These are phyloP conservation scores for Epizoanthus ramosus DNA, from an alignment of 92 coral and sea anemone genomes.

Conservation along the genomic window DNA sequence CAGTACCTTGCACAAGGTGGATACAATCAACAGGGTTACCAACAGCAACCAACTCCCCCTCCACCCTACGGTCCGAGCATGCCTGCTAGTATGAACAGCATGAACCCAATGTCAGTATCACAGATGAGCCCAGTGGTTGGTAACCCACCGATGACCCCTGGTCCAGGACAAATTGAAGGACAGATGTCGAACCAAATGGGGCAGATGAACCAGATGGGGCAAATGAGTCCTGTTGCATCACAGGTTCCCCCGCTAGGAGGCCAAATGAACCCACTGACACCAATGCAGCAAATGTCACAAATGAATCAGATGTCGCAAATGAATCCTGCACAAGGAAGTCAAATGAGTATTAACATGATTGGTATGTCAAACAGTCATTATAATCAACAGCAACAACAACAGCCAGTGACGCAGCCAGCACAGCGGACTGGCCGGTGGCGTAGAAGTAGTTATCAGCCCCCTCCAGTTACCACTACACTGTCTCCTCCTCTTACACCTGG, in stretches of 20 bases:
- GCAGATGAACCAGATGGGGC: conserved; percentile 56
- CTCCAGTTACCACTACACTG: conserved; percentile 72
- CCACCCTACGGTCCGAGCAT: conserved; percentile 83
- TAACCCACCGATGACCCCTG: conserved; percentile 55
- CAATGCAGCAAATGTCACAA: conserved; percentile 66
- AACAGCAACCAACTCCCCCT: conserved; percentile 80
- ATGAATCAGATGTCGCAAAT: conserved; percentile 47
- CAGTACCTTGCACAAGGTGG: conserved; percentile 56
- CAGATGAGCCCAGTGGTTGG: conserved; percentile 56
- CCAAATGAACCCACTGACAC: conserved; percentile 53
- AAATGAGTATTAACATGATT: conserved; percentile 26
- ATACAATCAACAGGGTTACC: conserved; percentile 69
- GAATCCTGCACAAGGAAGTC: conserved; percentile 29
- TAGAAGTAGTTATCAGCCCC: conserved; percentile 54
- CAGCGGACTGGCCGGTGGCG: conserved; percentile 30
- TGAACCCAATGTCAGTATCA: conserved; percentile 46
- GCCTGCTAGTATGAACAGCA: conserved; percentile 27
- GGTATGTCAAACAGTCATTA: conserved; percentile 27
- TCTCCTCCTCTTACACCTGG: conserved; percentile 85
- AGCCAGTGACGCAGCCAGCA: conserved; percentile 8
- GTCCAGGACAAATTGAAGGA: conserved; percentile 54
- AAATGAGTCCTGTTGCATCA: conserved; percentile 32
- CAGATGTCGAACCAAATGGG: conserved; percentile 53
- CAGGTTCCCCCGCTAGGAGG: conserved; percentile 28
- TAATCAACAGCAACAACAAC: conserved; percentile 32